Evolutionary conservation across 2,113 vertebrate genomes (phyloP).

Genomic region (Numida meleagris): DNA sequence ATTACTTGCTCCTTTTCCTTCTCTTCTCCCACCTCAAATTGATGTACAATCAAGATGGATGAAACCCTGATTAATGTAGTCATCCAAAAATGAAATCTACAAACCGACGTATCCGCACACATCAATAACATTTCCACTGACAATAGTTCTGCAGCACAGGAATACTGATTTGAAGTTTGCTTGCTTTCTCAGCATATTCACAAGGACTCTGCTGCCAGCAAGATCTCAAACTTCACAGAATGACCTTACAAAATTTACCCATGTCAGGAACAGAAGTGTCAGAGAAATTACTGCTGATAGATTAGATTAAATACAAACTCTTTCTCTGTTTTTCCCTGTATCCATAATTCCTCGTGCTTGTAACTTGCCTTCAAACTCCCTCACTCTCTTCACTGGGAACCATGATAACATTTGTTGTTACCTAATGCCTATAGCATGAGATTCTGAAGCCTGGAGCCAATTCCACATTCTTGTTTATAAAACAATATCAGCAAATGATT

Average conservation of each 20-base stretch:
- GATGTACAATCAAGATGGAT: neutral
- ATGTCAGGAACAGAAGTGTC: neutral
- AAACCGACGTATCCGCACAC: neutral
- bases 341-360: neutral
- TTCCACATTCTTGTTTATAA: neutral
- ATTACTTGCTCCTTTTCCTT: neutral
- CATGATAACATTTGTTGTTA: neutral
- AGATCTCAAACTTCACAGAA: neutral
- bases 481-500: rapidly evolving
- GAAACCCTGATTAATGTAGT: neutral
- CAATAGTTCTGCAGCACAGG: neutral
- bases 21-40: neutral
- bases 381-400: neutral
- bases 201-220: neutral
- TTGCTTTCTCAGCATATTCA: neutral
- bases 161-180: neutral
- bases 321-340: neutral
- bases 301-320: neutral
- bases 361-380: neutral
- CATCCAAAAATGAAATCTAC: neutral
- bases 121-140: neutral
- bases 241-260: neutral
- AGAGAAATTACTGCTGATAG: neutral
- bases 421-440: neutral
- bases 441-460: neutral